Evolutionary conservation across 2,797 vertebrate genomes (phyloP).

Genomic region (Chromis chromis): DNA sequence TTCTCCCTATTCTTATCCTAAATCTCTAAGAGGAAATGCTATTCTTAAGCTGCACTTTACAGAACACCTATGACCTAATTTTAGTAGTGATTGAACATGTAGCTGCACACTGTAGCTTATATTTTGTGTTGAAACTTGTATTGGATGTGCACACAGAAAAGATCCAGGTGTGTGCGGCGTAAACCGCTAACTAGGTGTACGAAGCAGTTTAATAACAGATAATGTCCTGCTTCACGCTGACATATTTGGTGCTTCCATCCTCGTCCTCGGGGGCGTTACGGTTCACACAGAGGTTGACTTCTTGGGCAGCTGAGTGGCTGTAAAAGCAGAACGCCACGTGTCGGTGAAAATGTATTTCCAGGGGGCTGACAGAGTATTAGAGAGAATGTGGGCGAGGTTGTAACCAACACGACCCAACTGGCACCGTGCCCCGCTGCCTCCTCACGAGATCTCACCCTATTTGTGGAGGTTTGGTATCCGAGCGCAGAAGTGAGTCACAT

Average conservation of each 20-base stretch:
- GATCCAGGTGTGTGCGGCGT: neutral
- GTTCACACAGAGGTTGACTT: conserved; percentile 53
- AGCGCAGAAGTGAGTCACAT: conserved; percentile 47
- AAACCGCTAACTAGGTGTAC: neutral
- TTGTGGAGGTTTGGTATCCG: conserved; percentile 64
- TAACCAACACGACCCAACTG: conserved; percentile 71
- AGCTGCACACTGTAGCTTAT: no score
- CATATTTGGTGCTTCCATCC: conserved; percentile 35
- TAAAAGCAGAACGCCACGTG: conserved; percentile 49
- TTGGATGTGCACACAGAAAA: neutral
- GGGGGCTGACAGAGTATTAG: conserved; percentile 69
- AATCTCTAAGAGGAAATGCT: no score
- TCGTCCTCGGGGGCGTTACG: conserved; percentile 14
- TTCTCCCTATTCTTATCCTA: no score
- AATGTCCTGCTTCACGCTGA: conserved; percentile 19
- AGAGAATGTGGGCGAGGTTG: conserved; percentile 75
- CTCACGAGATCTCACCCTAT: conserved; percentile 73
- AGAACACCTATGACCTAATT: no score
- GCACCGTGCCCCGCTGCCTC: conserved; percentile 55
- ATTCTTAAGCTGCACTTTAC: no score
- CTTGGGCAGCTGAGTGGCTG: conserved; percentile 52
- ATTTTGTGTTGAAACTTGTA: no score
- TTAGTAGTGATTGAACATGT: no score
- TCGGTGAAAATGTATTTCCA: conserved; percentile 74
- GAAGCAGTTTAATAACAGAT: neutral